A percentile compares a stretch with the other conserved stretches of the same genome.
Conservation (phyloP, 2,888 invertebrate species). For the Dicycla oo region DNA sequence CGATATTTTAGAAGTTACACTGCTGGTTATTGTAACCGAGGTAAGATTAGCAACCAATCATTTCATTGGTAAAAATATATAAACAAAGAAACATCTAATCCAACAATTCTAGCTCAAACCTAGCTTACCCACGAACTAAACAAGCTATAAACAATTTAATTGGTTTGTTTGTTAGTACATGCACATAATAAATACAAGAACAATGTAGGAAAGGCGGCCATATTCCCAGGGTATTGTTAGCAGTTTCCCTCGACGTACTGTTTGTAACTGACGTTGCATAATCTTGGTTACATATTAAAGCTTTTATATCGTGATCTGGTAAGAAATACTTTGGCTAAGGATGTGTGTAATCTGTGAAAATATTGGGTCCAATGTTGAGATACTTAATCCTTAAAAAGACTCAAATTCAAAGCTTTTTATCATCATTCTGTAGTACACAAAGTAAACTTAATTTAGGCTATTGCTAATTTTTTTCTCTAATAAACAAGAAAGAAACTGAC, state of each 20-base stretch:
- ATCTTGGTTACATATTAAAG: slow-evolving; percentile 62
- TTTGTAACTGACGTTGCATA: slow-evolving; percentile 67
- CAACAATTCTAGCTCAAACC: neutral
- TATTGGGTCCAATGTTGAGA: neutral
- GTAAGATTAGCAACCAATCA: neutral
- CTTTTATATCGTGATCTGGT: slow-evolving; percentile 57
- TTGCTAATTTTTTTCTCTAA: too few relatives aligned
- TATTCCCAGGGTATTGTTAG: slow-evolving; percentile 72
- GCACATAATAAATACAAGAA: slow-evolving; percentile 63
- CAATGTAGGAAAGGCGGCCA: slow-evolving; percentile 76
- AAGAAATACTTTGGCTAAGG: slow-evolving; percentile 25
- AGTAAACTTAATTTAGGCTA: too few relatives aligned
- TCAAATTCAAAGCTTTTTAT: neutral
- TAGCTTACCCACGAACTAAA: slow-evolving; percentile 37
- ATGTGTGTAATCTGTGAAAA: slow-evolving; percentile 26
- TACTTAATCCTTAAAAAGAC: neutral
- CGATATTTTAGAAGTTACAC: neutral
- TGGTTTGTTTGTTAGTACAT: slow-evolving; percentile 64
- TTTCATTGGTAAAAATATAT: too few relatives aligned
- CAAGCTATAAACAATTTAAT: slow-evolving; percentile 53
- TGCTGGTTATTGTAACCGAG: neutral
- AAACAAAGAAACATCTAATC: neutral
- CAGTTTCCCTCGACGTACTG: slow-evolving; percentile 70
- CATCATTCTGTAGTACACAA: too few relatives aligned
- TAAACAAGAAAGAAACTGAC: too few relatives aligned